A percentile compares a stretch with the other conserved stretches of the same genome.
These are phyloP conservation scores for Telmatochromis bifrenatus DNA, from an alignment of 2,113 vertebrate genomes.

Conservation along the genomic window DNA sequence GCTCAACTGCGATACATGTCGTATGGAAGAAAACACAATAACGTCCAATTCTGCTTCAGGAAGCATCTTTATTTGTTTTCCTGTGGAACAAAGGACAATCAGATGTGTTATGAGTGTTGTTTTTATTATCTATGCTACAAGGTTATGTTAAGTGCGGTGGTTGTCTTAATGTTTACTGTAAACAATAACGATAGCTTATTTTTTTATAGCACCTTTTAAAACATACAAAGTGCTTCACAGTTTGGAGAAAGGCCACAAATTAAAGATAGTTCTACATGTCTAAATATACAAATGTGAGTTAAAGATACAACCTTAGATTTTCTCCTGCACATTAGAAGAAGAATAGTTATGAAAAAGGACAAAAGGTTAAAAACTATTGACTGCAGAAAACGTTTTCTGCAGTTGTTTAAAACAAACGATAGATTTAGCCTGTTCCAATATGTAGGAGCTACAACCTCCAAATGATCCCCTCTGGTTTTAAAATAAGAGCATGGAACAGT, in stretches of 20 bases:
- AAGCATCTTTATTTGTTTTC: not conserved
- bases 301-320: not conserved
- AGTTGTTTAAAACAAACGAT: not conserved
- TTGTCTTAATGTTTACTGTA: not conserved
- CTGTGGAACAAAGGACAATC: not conserved
- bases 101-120: not conserved
- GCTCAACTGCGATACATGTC: not conserved
- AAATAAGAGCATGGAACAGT: not conserved
- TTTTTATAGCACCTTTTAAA: not conserved
- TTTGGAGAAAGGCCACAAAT: not conserved
- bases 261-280: not conserved
- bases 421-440: not conserved
- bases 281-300: not conserved
- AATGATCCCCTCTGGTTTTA: not conserved
- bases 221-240: not conserved
- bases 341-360: fast-evolving
- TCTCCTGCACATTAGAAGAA: not conserved
- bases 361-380: not conserved
- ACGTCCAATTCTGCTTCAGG: not conserved
- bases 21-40: not conserved
- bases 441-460: not conserved
- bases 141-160: not conserved
- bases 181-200: not conserved
- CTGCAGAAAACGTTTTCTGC: not conserved
- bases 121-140: not conserved